Percentiles rank a stretch among this genome's conserved stretches.
Conservation (phyloP, 2,888 invertebrate genomes). For the Sepioteuthis lessoniana region DNA sequence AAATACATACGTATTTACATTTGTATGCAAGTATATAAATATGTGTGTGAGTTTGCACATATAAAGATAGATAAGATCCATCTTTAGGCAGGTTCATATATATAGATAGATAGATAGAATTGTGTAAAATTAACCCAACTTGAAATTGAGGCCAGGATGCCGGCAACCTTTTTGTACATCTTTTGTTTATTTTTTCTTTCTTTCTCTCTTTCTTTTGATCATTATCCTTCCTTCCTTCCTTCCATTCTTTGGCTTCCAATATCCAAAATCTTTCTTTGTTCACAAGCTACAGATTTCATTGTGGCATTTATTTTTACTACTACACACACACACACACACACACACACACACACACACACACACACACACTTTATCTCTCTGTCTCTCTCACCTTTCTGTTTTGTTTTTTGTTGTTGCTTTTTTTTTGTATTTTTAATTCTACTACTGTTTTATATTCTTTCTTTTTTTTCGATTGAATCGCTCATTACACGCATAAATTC, state of each 20-base stretch:
- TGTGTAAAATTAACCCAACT: background rate
- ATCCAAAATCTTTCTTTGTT: no score
- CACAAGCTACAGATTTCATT: no score
- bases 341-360: background rate
- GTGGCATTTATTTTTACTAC: no score
- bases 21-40: background rate
- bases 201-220: background rate
- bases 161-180: background rate
- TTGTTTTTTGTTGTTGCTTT: no score
- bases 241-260: background rate
- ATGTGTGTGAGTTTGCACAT: background rate
- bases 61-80: background rate
- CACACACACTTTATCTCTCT: background rate
- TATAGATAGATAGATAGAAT: no score
- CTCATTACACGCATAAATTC: no score
- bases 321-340: no score
- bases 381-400: no score
- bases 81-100: background rate
- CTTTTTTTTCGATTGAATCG: no score
- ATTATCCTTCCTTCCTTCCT: background rate
- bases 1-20: no score
- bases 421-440: background rate
- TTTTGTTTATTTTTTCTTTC: background rate
- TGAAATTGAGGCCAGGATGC: constrained; percentile 8
- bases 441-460: background rate